Conservation (phyloP, 2,113 vertebrate species). For the Bos indicus region DNA sequence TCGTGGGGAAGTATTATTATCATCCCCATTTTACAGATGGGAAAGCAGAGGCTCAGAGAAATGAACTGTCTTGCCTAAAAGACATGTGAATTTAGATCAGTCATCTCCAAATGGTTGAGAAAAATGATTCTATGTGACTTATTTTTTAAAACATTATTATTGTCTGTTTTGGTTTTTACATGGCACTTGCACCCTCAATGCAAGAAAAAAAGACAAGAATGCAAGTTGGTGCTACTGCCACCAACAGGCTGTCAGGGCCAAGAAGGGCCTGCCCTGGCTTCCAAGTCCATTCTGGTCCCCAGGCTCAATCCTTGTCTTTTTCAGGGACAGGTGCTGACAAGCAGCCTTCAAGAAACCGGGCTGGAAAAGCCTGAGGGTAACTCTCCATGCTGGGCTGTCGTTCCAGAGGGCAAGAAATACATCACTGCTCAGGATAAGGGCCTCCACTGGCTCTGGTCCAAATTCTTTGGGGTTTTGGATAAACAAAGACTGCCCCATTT, state of each 20-base stretch:
- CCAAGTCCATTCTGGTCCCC: background rate
- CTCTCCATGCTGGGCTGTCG: background rate
- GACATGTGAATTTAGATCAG: background rate
- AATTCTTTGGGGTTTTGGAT: conserved; percentile 25
- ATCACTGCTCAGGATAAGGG: background rate
- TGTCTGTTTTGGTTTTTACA: background rate
- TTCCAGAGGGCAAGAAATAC: background rate
- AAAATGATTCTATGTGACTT: background rate
- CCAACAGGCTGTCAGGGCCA: background rate
- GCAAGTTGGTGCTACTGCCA: background rate
- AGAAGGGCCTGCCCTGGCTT: background rate
- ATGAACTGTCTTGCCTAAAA: background rate
- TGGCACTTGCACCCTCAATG: background rate
- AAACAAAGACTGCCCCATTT: conserved; percentile 20
- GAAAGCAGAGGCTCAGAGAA: background rate
- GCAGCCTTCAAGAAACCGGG: background rate
- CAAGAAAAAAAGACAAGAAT: background rate
- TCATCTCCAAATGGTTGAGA: background rate
- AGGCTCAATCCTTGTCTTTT: background rate
- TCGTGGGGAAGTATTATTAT: background rate
- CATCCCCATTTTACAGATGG: background rate
- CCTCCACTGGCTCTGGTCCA: conserved; percentile 11
- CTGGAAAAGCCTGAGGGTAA: background rate
- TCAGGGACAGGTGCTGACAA: background rate
- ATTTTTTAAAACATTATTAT: background rate